Evolutionary conservation across 2,888 invertebrate species (phyloP).

Genomic region (Chymomyza procnemis): DNA sequence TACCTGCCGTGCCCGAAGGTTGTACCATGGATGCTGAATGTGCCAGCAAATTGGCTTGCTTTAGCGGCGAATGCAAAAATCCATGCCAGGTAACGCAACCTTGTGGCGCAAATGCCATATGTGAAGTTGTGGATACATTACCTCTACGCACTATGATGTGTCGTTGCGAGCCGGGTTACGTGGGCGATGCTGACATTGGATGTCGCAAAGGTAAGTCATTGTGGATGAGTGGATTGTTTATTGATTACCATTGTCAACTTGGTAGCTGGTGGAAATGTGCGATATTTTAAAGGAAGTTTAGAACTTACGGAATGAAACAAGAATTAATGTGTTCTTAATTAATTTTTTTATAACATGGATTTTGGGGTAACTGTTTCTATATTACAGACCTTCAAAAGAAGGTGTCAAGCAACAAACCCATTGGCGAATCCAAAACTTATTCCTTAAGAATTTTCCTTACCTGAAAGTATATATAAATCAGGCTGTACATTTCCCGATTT

Average conservation of each 20-base stretch:
- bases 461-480: too few relatives aligned
- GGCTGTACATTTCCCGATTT: too few relatives aligned
- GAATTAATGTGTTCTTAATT: too few relatives aligned
- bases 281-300: background rate
- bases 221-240: background rate
- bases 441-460: too few relatives aligned
- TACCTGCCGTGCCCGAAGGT: constrained; percentile 81
- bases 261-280: background rate
- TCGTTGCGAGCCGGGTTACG: constrained; percentile 88
- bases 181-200: constrained; percentile 91
- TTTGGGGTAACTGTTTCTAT: too few relatives aligned
- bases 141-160: constrained; percentile 93
- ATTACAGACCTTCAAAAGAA: too few relatives aligned
- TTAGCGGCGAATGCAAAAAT: constrained; percentile 87
- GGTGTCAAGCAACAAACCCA: too few relatives aligned
- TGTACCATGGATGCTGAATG: constrained; percentile 91
- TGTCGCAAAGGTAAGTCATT: constrained; percentile 85
- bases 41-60: constrained; percentile 90
- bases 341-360: too few relatives aligned
- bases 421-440: too few relatives aligned
- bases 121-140: constrained; percentile 90
- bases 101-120: constrained; percentile 89
- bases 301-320: too few relatives aligned
- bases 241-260: background rate
- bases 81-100: constrained; percentile 88